Conservation (phyloP, 2,113 vertebrate genomes). For the Mionectes macconnelli region DNA sequence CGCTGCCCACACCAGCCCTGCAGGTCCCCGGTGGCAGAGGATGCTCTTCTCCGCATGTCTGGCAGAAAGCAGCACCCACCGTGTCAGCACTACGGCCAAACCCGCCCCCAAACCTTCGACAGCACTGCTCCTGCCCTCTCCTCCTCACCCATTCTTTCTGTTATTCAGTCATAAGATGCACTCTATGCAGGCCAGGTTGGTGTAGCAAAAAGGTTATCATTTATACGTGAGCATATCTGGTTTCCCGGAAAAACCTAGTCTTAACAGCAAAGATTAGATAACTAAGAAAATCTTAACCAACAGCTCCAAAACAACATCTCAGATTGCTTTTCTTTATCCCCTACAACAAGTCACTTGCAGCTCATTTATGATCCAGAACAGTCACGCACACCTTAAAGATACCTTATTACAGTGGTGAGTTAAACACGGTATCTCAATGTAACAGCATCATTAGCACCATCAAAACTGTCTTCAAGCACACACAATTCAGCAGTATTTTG, state of each 20-base stretch:
- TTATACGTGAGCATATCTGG: not conserved
- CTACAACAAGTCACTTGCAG: not conserved
- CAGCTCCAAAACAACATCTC: not conserved
- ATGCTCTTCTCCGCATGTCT: fast-evolving
- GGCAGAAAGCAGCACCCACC: not conserved
- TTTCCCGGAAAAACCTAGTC: not conserved
- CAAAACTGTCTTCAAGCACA: not conserved
- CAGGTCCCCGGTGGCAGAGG: not conserved
- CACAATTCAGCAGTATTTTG: not conserved
- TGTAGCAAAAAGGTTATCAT: fast-evolving
- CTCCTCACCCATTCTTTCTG: not conserved
- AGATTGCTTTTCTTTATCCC: not conserved
- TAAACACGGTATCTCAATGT: not conserved
- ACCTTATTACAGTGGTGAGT: not conserved
- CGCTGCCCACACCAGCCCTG: fast-evolving
- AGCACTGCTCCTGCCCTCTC: not conserved
- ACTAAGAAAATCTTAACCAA: not conserved
- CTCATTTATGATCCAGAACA: not conserved
- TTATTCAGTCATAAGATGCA: fast-evolving
- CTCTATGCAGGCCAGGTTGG: fast-evolving
- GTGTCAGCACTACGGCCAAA: fast-evolving
- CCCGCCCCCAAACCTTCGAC: fast-evolving
- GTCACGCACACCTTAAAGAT: not conserved
- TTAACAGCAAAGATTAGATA: not conserved
- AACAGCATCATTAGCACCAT: not conserved